These are phyloP conservation scores for Hirtodrosophila histrioides DNA, from an alignment of 2,888 invertebrate genomes.

Conservation along the genomic window DNA sequence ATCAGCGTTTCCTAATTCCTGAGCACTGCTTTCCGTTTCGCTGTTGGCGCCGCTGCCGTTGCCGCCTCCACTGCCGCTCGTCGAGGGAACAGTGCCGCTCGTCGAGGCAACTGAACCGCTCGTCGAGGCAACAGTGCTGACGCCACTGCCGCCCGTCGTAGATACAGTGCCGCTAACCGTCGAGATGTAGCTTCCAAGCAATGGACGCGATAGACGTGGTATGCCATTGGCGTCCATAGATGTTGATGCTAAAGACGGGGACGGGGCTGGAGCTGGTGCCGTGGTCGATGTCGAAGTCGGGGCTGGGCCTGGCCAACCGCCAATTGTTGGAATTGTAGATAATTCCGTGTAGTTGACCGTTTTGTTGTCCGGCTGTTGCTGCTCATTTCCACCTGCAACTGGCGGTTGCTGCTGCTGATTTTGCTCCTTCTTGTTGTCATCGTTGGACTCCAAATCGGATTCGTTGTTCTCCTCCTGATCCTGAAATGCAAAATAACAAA, in stretches of 20 bases:
- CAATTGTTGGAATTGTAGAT: conserved; percentile 47
- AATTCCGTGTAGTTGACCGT: conserved; percentile 38
- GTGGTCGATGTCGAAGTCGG: conserved; percentile 40
- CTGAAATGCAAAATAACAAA: conserved; percentile 47
- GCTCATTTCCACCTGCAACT: conserved; percentile 38
- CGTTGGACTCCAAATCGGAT: conserved; percentile 83
- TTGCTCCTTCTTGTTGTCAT: conserved; percentile 74
- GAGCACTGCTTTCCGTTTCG: conserved; percentile 60
- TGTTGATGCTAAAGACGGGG: neutral
- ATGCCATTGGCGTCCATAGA: conserved; percentile 57
- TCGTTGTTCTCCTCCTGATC: conserved; percentile 84
- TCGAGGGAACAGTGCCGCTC: too few relatives aligned
- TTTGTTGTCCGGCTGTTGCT: conserved; percentile 55
- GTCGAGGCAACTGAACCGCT: conserved; percentile 1
- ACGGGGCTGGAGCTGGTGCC: neutral
- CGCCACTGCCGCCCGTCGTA: conserved; percentile 18
- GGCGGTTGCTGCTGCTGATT: conserved; percentile 29
- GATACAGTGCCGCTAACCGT: conserved; percentile 19
- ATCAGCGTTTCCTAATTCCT: conserved; percentile 68
- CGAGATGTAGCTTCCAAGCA: conserved; percentile 53
- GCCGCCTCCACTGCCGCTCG: conserved; percentile 20
- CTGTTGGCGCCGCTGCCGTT: conserved; percentile 53
- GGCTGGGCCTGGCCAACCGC: conserved; percentile 64
- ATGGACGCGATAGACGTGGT: conserved; percentile 62
- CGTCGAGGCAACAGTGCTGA: conserved; percentile 5